Conservation (phyloP, 2,113 vertebrate species). For the Pollachius pollachius region DNA sequence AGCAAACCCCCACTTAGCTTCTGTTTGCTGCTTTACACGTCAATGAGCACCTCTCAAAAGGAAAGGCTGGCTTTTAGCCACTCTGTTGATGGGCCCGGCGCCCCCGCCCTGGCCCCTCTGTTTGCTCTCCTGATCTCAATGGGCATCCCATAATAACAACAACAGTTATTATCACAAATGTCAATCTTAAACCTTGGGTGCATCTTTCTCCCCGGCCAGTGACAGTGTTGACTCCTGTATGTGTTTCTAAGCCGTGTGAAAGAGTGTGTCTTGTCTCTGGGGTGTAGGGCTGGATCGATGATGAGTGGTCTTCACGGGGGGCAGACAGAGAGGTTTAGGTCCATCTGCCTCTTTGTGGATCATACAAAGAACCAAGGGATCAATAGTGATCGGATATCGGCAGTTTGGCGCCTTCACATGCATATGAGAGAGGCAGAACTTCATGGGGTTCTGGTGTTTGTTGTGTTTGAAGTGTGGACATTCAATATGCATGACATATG, state of each 20-base stretch:
- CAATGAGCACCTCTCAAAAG: slow-evolving; percentile 65
- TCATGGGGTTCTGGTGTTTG: no score
- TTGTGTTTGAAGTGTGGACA: no score
- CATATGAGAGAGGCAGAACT: no score
- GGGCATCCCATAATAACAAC: neutral
- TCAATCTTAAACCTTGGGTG: no score
- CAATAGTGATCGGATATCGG: slow-evolving; percentile 56
- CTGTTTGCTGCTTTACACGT: slow-evolving; percentile 76
- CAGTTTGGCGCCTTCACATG: slow-evolving; percentile 41
- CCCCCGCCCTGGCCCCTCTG: slow-evolving; percentile 15
- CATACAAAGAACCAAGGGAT: slow-evolving; percentile 41
- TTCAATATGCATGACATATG: no score
- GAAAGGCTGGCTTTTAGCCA: slow-evolving; percentile 38
- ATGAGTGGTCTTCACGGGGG: slow-evolving; percentile 20
- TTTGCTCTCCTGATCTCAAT: slow-evolving; percentile 13
- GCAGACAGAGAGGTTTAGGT: no score
- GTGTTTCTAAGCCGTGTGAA: no score
- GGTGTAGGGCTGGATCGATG: neutral
- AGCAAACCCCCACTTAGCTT: slow-evolving; percentile 67
- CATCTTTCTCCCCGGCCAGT: no score
- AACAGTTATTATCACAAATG: no score
- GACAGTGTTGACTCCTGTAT: no score
- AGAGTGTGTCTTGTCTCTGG: slow-evolving; percentile 10
- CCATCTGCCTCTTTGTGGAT: slow-evolving; percentile 51
- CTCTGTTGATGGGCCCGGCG: slow-evolving; percentile 39